Base-by-base conservation (phyloP, 2,888 invertebrate genomes). In the Oligia latruncula region DNA sequence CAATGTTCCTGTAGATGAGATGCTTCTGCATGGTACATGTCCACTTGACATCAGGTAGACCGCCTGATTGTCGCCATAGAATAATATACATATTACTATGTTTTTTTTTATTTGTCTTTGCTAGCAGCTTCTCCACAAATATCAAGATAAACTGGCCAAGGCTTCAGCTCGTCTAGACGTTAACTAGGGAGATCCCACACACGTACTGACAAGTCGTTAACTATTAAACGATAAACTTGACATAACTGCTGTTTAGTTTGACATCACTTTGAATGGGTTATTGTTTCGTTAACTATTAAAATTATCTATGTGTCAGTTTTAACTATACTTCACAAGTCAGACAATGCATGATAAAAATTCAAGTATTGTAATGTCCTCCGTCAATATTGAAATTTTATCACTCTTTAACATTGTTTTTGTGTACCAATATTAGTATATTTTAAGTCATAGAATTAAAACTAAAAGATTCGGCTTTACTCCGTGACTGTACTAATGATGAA, bases 211-310 rank as follows among this genome's bases (percentile, higher is more conserved):
- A 49, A 40, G 43, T 77, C 77, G 77, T 83, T 83, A 66, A 72
- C 71, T 66, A 74, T 58, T 58, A 77, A 79, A 76, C 29, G 74
- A 68, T 68, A 78, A 81, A 75, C 58, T 78, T 78, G 71, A 78
- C 74, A 74, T 85, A 74, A 84, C 81, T 66, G 70, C 46, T 71
- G 74, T 84, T 74, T 9, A 2, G 17, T 52, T 4, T 77, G 73
- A 85, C 85, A 77, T 84, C 85, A 81, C 9, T 13, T 23, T 15
- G 77, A 64, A 84, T 81, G 58, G 52, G 64, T 83, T 85, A 77
- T 85, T 84, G 81, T 85, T 71, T 71, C 29, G 11, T 13, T 11
- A 55, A 29, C 60, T 29, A 55, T 81, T n/a, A n/a, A n/a, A n/a
- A n/a, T n/a, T 77, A 40, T n/a, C 29, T 70, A 4, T 40, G 64